Evolutionary conservation across 2,113 vertebrate genomes (phyloP).

Genomic region (Cyprinodon brontotheroides): DNA sequence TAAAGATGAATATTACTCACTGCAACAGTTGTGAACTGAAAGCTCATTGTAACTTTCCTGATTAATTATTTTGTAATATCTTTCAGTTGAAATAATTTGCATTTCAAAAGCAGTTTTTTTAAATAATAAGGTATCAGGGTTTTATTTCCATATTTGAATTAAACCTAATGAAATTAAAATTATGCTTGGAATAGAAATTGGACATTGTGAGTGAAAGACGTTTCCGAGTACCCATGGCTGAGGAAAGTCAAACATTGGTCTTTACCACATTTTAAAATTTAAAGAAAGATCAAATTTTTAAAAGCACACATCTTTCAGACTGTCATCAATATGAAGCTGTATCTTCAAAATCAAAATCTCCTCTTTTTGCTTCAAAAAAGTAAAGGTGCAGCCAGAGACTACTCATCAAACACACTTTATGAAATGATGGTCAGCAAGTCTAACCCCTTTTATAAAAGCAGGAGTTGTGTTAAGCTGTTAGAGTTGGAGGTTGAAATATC

Average conservation of each 20-base stretch:
- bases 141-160: slow-evolving; percentile 27
- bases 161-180: slow-evolving; percentile 22
- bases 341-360: not conserved
- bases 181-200: slow-evolving; percentile 37
- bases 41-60: slow-evolving; percentile 36
- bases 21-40: slow-evolving; percentile 25
- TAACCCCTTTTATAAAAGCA: too few species aligned
- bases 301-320: not conserved
- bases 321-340: not conserved
- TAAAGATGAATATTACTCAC: slow-evolving; percentile 17
- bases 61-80: slow-evolving; percentile 62
- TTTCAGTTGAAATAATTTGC: slow-evolving; percentile 47
- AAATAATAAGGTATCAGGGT: slow-evolving; percentile 48
- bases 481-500: too few species aligned
- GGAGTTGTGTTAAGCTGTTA: not conserved
- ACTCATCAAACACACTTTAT: too few species aligned
- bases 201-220: not conserved
- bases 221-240: not conserved
- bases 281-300: not conserved
- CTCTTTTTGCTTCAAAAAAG: not conserved
- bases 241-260: not conserved
- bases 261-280: not conserved
- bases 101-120: slow-evolving; percentile 50
- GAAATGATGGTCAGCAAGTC: not conserved
- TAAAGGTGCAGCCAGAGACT: not conserved